phyloP scores from a whole-genome alignment of 2,888 invertebrate species.

The Acholoe squamosa region DNA sequence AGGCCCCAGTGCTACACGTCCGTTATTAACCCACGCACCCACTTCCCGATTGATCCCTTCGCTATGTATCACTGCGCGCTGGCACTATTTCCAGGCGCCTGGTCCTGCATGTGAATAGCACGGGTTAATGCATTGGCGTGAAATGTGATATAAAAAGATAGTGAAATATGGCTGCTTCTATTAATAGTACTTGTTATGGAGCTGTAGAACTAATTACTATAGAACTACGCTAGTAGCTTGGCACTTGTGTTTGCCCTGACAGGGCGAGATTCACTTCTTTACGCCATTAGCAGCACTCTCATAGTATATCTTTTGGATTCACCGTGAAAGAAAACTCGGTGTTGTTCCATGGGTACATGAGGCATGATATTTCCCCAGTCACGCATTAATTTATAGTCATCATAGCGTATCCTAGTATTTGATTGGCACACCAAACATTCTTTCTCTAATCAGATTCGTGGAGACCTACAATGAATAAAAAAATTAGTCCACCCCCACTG shows the following conservation, averaged over 20 bases:
- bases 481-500: too few species aligned
- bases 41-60: conserved; percentile 49
- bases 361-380: too few species aligned
- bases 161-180: conserved; percentile 24
- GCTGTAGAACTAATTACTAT: too few species aligned
- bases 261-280: background rate
- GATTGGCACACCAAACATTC: too few species aligned
- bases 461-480: too few species aligned
- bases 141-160: conserved; percentile 41
- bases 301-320: too few species aligned
- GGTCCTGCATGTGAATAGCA: conserved; percentile 22
- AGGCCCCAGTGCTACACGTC: conserved; percentile 1
- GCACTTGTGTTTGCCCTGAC: background rate
- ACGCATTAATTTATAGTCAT: too few species aligned
- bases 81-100: conserved; percentile 20
- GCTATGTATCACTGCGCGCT: conserved; percentile 53
- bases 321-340: background rate
- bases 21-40: conserved; percentile 49
- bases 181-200: too few species aligned
- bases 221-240: background rate
- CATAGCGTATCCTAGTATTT: too few species aligned
- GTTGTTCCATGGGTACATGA: background rate
- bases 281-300: too few species aligned
- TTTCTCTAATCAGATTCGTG: too few species aligned
- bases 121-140: conserved; percentile 48